Evolutionary conservation across 2,888 invertebrate genomes (phyloP), one percentile per base, ranked within the genome.

Genomic region (Eledone cirrhosa): DNA sequence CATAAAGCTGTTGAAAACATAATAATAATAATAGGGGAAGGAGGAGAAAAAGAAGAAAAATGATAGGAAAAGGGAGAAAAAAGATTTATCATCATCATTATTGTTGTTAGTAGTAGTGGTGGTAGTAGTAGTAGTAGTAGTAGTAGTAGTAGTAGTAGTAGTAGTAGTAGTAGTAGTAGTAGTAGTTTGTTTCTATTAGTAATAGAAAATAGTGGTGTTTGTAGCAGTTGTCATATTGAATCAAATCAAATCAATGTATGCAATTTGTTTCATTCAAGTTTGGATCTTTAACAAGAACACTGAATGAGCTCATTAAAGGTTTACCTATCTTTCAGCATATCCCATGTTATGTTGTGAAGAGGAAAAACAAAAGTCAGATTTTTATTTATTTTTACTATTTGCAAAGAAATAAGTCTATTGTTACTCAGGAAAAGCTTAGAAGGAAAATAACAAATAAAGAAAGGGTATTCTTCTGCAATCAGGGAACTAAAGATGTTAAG

Each of bases 291-390:
- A 33, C 69, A 69, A 69, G 33, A 33, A 69, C 69, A 33, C 41
- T 69, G 69, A 69, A 69, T 69, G 69, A 69, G 69, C 33, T 69
- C 69, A 69, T 69, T 69, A 69, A 69, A 69, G 69, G 69, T 69
- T 69, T 69, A 69, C 69, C 69, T 69, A 69, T 69, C 69, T 69
- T 69, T 31, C 31, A 69, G 33, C 33, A 31, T 69, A 69, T 69
- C 31, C 27, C 31, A 69, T 69, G 33, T 13, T 29, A 19, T 16
- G 69, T 13, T 31, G 7, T 22, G 69, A 11, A 14, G n/a, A 19
- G 22, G 22, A 22, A 33, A 33, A 33, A 19, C 11, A 19, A 33
- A 33, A 33, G n/a, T 33, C 31, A 69, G 72, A 33, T 33, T 16
- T 22, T 14, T 72, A 8, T 41, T 41, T 1, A 41, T 41, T 41